Base-by-base conservation (phyloP, 2,113 vertebrate species). In the Phylloscopus whistleri region DNA sequence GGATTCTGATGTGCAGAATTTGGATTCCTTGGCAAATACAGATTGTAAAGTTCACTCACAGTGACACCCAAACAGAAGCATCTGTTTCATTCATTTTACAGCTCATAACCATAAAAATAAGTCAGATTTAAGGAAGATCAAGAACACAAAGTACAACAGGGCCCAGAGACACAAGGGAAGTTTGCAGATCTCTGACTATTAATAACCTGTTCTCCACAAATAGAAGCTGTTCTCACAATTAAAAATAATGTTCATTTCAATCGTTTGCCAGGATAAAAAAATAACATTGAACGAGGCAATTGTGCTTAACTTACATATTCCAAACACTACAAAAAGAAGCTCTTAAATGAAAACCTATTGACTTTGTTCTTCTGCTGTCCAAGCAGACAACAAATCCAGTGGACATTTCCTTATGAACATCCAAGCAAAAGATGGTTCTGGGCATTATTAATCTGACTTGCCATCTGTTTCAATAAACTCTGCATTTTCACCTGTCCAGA, bases 401-500 rank as follows among this genome's bases (percentile, higher is more conserved):
- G 52, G 66, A 51, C 37, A 58, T 33, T 80, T 74, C 53, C 68
- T 66, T 14, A 39, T 1, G 17, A 84, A 79, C 64, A 67, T 51
- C 86, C 89, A 86, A 89, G 83, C 48, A 78, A 84, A 84, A 6
- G 4, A 55, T 37, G 85, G 46, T n/a, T 81, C 64, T 86, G 83
- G 58, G 53, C 90, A 91, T 18, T 33, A 79, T 53, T 72, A 81
- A 91, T 81, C 77, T 82, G 66, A 48, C 81, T 27, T 72, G 26
- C 83, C 86, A 95, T 79, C 84, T 94, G 76, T 74, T 96, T 84
- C 80, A 89, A 77, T 39, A 82, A 79, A 52, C 56, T 67, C 51
- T 63, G 74, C 41, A 78, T 75, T 31, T 83, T 90, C 20, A 93
- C 52, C 94, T 95, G 64, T 43, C 63, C 14, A 93, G 83, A 62